Evolutionary conservation across 2,888 invertebrate genomes (phyloP).

Genomic region (Imbricaverruca yamaguchii): DNA sequence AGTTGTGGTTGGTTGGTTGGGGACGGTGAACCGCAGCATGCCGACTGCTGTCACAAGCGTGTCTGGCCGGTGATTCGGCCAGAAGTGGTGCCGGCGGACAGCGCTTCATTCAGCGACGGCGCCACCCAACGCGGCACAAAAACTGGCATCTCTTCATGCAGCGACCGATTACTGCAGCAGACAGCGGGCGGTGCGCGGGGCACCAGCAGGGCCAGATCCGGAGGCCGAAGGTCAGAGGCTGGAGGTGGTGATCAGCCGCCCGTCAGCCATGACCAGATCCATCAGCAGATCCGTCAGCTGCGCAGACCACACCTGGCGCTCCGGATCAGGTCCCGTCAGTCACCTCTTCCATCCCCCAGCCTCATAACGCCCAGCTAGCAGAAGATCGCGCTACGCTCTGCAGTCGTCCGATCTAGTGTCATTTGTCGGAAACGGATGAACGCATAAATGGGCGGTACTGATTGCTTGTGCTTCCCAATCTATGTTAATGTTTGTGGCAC

Average conservation of each 20-base stretch:
- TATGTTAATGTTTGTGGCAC: too few species aligned
- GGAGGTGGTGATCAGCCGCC: not conserved
- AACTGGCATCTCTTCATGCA: conserved; percentile 1
- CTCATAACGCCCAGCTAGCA: not conserved
- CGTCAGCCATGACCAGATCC: not conserved
- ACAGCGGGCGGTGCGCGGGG: too few species aligned
- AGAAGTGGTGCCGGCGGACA: not conserved
- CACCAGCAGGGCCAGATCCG: too few species aligned
- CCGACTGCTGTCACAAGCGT: not conserved
- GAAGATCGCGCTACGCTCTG: too few species aligned
- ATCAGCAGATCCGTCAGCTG: too few species aligned
- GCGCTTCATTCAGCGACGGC: not conserved
- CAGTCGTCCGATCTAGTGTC: too few species aligned
- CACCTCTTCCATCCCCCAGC: not conserved
- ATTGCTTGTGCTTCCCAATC: too few species aligned
- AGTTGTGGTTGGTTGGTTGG: too few species aligned
- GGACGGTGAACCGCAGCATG: not conserved
- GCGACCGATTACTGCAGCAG: not conserved
- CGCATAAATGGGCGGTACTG: too few species aligned
- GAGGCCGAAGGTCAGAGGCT: too few species aligned
- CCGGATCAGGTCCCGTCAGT: not conserved
- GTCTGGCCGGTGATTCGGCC: not conserved
- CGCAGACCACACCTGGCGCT: not conserved
- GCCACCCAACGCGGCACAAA: not conserved
- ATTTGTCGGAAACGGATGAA: too few species aligned